Base-by-base conservation (phyloP, 2,888 invertebrate genomes). In the Ochropleura plecta region DNA sequence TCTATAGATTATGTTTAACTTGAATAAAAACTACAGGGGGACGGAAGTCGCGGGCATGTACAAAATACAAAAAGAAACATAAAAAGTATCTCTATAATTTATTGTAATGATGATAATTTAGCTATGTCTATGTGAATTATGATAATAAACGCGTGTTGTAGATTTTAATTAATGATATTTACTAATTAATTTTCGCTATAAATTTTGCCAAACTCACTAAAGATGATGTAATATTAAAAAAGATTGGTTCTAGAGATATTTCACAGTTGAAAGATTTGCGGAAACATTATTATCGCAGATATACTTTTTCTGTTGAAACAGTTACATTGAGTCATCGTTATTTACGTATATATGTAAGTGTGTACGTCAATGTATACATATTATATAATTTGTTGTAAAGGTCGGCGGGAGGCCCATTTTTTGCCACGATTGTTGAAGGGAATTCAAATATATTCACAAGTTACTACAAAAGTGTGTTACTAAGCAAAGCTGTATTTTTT, bases 281-380 rank as follows among this genome's bases (percentile, higher is more conserved):
- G 70, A 73, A 73, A 59, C 30, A 64, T 73, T 73, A 72, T 79
- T 82, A 71, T 72, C 72, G 64, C n/a, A 59, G 12, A 55, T 30
- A 59, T 53, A 70, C 51, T 30, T 67, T 71, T 70, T 73, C 12
- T 67, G 57, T 81, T 70, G 44, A 62, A 70, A 75, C 69, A 67
- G 48, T 64, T 30, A 55, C 40, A 70, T 73, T 82, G 82, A 82
- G 63, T 82, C 82, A 82, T 64, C 51, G 44, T 81, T 81, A 70
- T 51, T 72, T 67, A 82, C 79, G 60, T 69, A 72, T 42, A 74
- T 74, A 66, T 74, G 70, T 71, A 69, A 71, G n/a, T 42, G 18
- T 42, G 59, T 63, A 78, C 69, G 82, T 78, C 70, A 70, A 66
- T 72, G 63, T 73, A 70, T 70, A 30, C 30, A 70, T 70, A 63